Evolutionary conservation across 2,113 vertebrate species (phyloP).

Genomic region (Indicator maculatus): DNA sequence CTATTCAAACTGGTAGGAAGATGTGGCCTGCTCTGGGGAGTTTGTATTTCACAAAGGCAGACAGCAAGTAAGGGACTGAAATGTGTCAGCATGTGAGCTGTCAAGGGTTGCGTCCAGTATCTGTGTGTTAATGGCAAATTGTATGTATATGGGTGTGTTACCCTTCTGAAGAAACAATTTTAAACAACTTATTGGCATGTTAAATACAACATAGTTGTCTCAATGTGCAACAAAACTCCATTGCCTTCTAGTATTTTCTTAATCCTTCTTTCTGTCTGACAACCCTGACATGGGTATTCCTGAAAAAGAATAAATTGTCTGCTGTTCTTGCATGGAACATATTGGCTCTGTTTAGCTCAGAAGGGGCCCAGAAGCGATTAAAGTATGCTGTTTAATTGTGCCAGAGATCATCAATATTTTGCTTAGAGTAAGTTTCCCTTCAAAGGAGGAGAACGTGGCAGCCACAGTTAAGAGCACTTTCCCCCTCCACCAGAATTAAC

Average conservation of each 20-base stretch:
- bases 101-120: neutral
- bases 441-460: neutral
- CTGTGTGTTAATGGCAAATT: neutral
- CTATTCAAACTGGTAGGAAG: neutral
- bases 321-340: neutral
- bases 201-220: neutral
- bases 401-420: neutral
- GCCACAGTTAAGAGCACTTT: neutral
- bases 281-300: rapidly evolving
- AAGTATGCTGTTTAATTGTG: neutral
- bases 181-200: neutral
- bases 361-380: neutral
- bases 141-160: neutral
- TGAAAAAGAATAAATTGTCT: neutral
- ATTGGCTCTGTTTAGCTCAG: neutral
- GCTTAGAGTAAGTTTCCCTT: neutral
- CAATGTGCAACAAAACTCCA: neutral
- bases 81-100: neutral
- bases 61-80: neutral
- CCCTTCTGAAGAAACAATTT: neutral
- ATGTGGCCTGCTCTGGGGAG: neutral
- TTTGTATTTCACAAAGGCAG: neutral
- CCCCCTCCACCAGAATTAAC: neutral
- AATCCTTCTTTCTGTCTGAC: neutral
- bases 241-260: neutral